These are phyloP conservation scores for Andrena bicolor DNA, from an alignment of 2,888 invertebrate species.

Conservation along the genomic window DNA sequence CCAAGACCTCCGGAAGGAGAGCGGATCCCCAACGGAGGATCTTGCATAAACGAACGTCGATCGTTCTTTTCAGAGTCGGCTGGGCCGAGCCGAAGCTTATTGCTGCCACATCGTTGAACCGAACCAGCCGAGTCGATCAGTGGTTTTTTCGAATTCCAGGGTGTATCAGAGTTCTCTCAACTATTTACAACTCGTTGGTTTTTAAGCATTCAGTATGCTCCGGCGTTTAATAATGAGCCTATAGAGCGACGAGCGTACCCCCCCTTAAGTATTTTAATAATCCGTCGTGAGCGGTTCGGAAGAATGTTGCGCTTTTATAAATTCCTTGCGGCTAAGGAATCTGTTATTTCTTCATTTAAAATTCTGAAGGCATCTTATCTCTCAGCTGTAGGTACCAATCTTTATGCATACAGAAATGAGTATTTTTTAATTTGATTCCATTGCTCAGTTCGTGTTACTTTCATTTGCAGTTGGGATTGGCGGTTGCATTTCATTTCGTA, in stretches of 20 bases:
- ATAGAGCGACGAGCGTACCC: background rate
- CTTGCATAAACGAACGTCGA: slow-evolving; percentile 33
- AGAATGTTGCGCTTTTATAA: background rate
- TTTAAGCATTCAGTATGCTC: background rate
- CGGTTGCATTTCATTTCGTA: too few species aligned
- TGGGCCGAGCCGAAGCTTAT: slow-evolving; percentile 2
- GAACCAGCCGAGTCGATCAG: slow-evolving; percentile 9
- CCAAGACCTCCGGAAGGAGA: slow-evolving; percentile 22
- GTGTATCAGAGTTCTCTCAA: background rate
- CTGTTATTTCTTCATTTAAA: too few species aligned
- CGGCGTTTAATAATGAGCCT: background rate
- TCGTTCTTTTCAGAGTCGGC: slow-evolving; percentile 14
- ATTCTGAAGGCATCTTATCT: too few species aligned
- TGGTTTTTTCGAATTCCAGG: background rate
- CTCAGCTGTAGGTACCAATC: too few species aligned
- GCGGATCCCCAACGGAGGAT: slow-evolving; percentile 27
- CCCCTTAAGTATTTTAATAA: slow-evolving; percentile 10
- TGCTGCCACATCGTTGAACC: slow-evolving; percentile 1
- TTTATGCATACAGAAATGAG: too few species aligned
- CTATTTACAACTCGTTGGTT: background rate
- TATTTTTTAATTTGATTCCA: too few species aligned
- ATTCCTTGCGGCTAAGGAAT: background rate
- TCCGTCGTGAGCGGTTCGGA: background rate
- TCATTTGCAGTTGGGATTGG: too few species aligned
- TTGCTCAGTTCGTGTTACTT: too few species aligned